These are phyloP conservation scores for Greenwoodochromis staneri DNA, from an alignment of 2,113 vertebrate genomes.

Conservation along the genomic window DNA sequence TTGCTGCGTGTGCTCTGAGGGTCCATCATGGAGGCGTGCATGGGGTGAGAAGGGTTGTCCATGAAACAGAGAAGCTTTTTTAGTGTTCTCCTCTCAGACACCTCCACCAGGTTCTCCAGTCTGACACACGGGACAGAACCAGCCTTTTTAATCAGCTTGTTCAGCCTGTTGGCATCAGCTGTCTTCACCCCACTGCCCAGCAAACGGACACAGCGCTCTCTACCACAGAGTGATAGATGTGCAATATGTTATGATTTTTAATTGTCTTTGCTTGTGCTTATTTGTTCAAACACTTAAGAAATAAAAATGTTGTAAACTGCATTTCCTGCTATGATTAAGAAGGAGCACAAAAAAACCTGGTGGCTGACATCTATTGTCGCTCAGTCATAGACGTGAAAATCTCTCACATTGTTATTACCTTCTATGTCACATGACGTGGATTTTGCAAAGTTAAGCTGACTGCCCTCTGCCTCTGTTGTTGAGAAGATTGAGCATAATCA, in stretches of 20 bases:
- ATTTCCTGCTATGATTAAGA: not conserved
- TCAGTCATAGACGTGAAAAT: not conserved
- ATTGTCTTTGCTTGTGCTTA: not conserved
- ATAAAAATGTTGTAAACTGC: not conserved
- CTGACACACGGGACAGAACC: not conserved
- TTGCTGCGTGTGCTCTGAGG: not conserved
- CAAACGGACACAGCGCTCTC: not conserved
- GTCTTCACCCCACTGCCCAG: not conserved
- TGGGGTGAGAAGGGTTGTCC: fast-evolving
- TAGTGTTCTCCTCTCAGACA: not conserved
- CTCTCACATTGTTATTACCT: not conserved
- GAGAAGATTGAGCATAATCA: not conserved
- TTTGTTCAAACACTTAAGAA: not conserved
- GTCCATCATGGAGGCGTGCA: not conserved
- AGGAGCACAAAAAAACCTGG: not conserved
- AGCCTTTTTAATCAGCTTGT: not conserved
- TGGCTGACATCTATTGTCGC: not conserved
- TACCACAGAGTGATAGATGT: not conserved
- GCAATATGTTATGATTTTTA: not conserved
- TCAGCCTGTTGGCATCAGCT: not conserved
- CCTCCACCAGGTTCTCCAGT: not conserved
- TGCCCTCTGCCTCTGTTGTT: not conserved
- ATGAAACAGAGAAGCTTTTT: not conserved
- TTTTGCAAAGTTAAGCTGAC: not conserved
- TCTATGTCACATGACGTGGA: not conserved